Conservation (phyloP, 2,113 vertebrate genomes). For the Oncorhynchus mykiss region DNA sequence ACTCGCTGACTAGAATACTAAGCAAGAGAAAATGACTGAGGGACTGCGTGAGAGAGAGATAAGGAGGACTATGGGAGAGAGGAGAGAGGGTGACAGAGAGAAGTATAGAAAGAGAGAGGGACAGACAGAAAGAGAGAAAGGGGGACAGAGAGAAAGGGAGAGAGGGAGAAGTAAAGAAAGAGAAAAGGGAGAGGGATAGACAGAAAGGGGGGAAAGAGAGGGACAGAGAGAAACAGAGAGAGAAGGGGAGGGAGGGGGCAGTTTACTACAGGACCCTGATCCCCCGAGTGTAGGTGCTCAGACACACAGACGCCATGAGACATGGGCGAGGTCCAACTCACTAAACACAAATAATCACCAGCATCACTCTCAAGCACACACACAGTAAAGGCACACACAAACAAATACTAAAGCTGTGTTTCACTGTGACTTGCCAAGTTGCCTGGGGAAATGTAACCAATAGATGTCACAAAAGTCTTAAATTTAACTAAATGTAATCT, state of each 20-base stretch:
- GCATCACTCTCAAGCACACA: slow-evolving; percentile 6
- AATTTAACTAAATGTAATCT: no score
- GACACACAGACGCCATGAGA: slow-evolving; percentile 37
- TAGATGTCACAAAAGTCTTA: no score
- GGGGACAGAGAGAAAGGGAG: not conserved
- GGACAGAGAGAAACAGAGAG: not conserved
- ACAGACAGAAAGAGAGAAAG: not conserved
- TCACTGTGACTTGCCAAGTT: no score
- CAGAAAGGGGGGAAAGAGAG: not conserved
- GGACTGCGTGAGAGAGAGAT: not conserved
- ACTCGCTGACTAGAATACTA: no score
- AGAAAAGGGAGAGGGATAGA: slow-evolving; percentile 3
- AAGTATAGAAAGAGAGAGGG: not conserved
- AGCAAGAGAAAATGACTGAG: not conserved
- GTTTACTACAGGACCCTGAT: not conserved
- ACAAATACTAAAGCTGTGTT: not conserved
- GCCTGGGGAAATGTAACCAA: no score
- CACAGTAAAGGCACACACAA: not conserved
- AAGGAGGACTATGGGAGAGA: not conserved
- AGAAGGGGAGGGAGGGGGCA: slow-evolving; percentile 1
- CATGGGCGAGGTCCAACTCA: slow-evolving; percentile 28
- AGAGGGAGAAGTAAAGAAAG: not conserved
- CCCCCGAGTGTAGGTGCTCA: slow-evolving; percentile 20
- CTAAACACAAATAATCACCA: slow-evolving; percentile 34
- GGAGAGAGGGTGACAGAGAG: not conserved